Percentiles rank a stretch among this genome's conserved stretches.
Evolutionary conservation across 2,888 invertebrate species (phyloP).

Genomic region (Sylvicola fuscatus): DNA sequence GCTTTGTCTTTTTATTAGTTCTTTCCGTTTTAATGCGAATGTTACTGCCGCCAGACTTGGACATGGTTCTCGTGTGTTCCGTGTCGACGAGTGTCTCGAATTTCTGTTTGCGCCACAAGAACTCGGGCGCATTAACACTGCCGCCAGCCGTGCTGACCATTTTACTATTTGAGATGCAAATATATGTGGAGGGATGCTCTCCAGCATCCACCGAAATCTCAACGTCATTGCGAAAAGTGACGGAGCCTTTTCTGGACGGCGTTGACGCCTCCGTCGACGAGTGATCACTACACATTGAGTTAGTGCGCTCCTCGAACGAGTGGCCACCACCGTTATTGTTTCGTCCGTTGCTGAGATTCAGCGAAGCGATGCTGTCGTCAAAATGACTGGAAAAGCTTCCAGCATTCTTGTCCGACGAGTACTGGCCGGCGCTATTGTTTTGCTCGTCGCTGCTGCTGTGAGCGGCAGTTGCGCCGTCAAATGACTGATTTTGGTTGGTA

Average conservation of each 20-base stretch:
- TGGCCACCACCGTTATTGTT: not conserved
- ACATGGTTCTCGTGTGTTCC: no score
- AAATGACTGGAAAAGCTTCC: conserved; percentile 6
- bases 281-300: conserved; percentile 16
- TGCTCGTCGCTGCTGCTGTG: conserved; percentile 4
- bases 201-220: not conserved
- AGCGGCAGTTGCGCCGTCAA: not conserved
- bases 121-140: no score
- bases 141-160: no score
- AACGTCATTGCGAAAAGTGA: conserved; percentile 16
- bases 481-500: conserved; percentile 10
- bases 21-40: no score
- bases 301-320: conserved; percentile 9
- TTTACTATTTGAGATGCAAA: no score
- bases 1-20: no score
- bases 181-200: no score
- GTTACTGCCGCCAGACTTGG: no score
- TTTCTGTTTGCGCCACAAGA: no score
- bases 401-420: conserved; percentile 6
- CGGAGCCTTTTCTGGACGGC: conserved; percentile 19
- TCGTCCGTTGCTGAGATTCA: conserved; percentile 1
- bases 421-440: conserved; percentile 4
- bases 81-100: no score
- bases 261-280: conserved; percentile 13
- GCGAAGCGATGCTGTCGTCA: conserved; percentile 9